These are phyloP conservation scores for Progne subis DNA, from an alignment of 2,113 vertebrate genomes.

Conservation along the genomic window DNA sequence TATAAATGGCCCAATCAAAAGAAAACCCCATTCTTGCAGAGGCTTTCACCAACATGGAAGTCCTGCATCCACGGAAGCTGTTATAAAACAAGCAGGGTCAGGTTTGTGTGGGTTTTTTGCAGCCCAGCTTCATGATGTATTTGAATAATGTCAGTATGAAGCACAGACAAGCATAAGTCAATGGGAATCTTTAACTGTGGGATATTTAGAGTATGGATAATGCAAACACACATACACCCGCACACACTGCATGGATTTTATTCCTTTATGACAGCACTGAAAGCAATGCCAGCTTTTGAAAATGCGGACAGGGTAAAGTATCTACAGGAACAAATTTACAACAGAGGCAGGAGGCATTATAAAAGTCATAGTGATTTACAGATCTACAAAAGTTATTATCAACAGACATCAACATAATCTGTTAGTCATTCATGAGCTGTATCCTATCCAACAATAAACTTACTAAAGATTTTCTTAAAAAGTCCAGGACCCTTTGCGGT, in stretches of 20 bases:
- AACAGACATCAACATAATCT: not conserved
- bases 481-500: not conserved
- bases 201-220: not conserved
- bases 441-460: not conserved
- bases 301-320: not conserved
- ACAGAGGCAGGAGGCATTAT: not conserved
- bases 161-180: not conserved
- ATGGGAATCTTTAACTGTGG: not conserved
- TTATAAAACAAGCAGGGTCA: not conserved
- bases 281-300: not conserved
- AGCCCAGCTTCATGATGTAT: not conserved
- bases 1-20: not conserved
- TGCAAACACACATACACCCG: not conserved
- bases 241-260: not conserved
- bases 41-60: not conserved
- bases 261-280: not conserved
- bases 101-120: not conserved
- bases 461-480: not conserved
- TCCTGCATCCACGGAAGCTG: not conserved
- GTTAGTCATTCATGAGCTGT: not conserved
- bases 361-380: slow-evolving; percentile 23
- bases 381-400: not conserved
- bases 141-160: not conserved
- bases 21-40: not conserved
- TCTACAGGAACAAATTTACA: not conserved